Percentiles rank a stretch among this genome's conserved stretches.
Evolutionary conservation across 2,797 vertebrate species (phyloP).

Genomic region (Cossypha caffra): DNA sequence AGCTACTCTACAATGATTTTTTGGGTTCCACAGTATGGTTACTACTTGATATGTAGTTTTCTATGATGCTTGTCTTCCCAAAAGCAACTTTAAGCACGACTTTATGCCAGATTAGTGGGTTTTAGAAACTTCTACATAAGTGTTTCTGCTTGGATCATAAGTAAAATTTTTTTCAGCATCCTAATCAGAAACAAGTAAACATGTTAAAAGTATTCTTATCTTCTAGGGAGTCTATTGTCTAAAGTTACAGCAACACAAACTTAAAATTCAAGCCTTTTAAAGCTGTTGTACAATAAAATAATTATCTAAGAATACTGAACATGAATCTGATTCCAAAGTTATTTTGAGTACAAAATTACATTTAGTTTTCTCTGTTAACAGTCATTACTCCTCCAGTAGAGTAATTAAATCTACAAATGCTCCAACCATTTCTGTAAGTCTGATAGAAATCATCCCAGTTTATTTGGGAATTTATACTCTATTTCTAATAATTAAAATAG

Average conservation of each 20-base stretch:
- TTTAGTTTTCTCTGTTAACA: background rate
- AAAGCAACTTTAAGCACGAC: background rate
- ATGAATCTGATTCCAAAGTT: background rate
- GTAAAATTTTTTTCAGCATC: background rate
- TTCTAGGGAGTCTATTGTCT: background rate
- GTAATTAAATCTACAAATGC: background rate
- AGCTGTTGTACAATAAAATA: background rate
- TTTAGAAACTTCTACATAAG: background rate
- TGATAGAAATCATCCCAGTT: background rate
- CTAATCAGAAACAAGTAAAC: background rate
- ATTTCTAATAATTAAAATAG: background rate
- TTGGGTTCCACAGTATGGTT: background rate
- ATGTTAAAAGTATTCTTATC: background rate
- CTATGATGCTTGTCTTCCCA: background rate
- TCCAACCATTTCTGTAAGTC: background rate
- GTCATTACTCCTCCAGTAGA: background rate
- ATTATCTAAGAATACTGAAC: background rate
- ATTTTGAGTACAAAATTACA: background rate
- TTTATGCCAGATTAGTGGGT: background rate
- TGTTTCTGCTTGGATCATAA: background rate
- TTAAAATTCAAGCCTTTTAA: background rate
- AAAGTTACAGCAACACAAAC: background rate
- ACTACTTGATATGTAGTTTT: background rate
- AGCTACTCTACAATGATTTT: background rate
- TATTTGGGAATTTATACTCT: background rate